Percentiles rank a stretch among this genome's conserved stretches.
Conservation (phyloP, 2,113 vertebrate species). For the Acinonyx jubatus region DNA sequence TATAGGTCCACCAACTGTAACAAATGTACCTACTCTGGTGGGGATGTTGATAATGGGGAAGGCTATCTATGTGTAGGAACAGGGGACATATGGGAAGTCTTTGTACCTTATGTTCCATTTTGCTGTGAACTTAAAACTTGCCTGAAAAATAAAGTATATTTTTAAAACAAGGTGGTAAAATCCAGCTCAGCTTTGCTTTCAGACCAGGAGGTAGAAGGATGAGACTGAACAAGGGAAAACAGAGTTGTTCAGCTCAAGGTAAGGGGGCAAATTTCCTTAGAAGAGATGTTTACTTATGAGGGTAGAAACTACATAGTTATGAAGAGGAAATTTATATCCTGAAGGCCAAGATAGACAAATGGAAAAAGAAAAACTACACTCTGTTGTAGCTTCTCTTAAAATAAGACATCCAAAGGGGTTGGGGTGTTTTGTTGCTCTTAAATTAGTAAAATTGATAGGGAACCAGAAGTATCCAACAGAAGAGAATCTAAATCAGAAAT, state of each 20-base stretch:
- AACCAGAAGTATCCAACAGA: constrained; percentile 20
- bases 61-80: neutral
- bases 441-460: neutral
- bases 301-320: neutral
- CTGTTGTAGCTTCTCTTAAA: neutral
- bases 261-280: neutral
- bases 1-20: neutral
- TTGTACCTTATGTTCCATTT: neutral
- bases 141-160: neutral
- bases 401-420: neutral
- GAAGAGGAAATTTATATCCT: neutral
- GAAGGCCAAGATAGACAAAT: neutral
- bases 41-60: neutral
- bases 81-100: neutral
- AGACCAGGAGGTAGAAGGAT: neutral
- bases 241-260: neutral
- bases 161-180: neutral
- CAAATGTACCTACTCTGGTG: neutral
- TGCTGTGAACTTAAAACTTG: neutral
- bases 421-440: neutral
- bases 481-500: constrained; percentile 35
- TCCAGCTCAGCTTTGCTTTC: neutral
- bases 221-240: neutral
- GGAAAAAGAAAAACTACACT: neutral
- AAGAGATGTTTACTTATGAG: neutral